Evolutionary conservation across 2,113 vertebrate species (phyloP), one percentile per base, ranked within the genome.

Genomic region (Leptodactylus fuscus): DNA sequence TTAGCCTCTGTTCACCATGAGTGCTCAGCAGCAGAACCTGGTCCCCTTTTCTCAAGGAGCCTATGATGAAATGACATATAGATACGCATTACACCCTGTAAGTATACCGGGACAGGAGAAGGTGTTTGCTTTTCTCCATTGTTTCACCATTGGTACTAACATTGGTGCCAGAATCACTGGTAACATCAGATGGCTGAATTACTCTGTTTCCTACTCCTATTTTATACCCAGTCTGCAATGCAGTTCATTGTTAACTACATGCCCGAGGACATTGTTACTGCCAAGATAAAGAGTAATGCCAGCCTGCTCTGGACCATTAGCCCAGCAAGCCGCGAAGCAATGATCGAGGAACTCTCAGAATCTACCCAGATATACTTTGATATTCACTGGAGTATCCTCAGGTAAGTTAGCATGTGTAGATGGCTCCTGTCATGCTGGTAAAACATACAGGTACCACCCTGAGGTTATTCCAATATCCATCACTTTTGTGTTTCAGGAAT

Each of bases 1-100:
- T 5, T 46, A 94, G 95, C 92, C 94, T 58, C 83, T 96, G 65
- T 94, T 95, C 79, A 88, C 91, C 18, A 92, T 87, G 93, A 95
- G 89, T 0, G 91, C 95, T 11, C 95, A 94, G 91, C 94, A 95
- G 83, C 93, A 95, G 88, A 94, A 94, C 88, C 84, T 93, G 87
- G 81, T 91, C 4, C 90, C 91, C 1, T 95, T 91, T 86, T 91
- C 89, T 34, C 85, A 91, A 0, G 55, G 87, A 9, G 90, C 58
- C 15, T 91, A 92, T 18, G 89, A 91, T 18, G 18, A 83, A 83
- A 92, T 93, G 81, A 93, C 90, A 75, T 90, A 90, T 69, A 82
- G 87, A 49, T 94, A 91, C 0, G 90, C 91, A 0, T 94, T 91
- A 5, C 88, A 93, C 51, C 90, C 90, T 6, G 92, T 93, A 89